phyloP scores from a whole-genome alignment of 2,888 invertebrate genomes.

The Tuta absoluta region DNA sequence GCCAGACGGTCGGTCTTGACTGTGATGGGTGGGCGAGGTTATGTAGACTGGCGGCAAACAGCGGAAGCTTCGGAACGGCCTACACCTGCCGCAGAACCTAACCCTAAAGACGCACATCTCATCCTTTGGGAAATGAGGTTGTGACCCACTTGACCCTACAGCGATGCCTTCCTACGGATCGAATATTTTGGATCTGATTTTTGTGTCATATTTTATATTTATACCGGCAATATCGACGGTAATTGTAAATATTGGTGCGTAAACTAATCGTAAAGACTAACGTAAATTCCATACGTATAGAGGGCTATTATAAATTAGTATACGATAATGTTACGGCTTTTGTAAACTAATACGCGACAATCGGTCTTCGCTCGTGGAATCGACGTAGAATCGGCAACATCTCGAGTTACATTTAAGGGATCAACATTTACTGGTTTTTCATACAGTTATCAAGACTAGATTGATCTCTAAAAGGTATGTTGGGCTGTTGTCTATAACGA shows the following conservation, averaged over 20 bases:
- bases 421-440: too few relatives aligned
- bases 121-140: slow-evolving; percentile 90
- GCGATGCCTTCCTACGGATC: slow-evolving; percentile 39
- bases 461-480: too few relatives aligned
- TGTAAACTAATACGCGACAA: slow-evolving; percentile 37
- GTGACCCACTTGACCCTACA: slow-evolving; percentile 49
- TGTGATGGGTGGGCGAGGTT: slow-evolving; percentile 93
- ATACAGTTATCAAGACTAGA: too few relatives aligned
- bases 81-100: slow-evolving; percentile 83
- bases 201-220: slow-evolving; percentile 60
- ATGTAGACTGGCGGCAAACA: slow-evolving; percentile 91
- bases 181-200: slow-evolving; percentile 40
- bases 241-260: slow-evolving; percentile 44
- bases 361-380: slow-evolving; percentile 35
- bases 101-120: slow-evolving; percentile 92
- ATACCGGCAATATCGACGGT: neutral
- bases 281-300: slow-evolving; percentile 50
- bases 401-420: too few relatives aligned
- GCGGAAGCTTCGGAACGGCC: slow-evolving; percentile 83
- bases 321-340: slow-evolving; percentile 30
- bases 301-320: slow-evolving; percentile 41
- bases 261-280: slow-evolving; percentile 42
- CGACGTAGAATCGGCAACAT: slow-evolving; percentile 34
- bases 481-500: too few relatives aligned
- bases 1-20: slow-evolving; percentile 89